These are phyloP conservation scores for Drosophila mulleri DNA, from an alignment of 2,888 invertebrate genomes.

Conservation along the genomic window DNA sequence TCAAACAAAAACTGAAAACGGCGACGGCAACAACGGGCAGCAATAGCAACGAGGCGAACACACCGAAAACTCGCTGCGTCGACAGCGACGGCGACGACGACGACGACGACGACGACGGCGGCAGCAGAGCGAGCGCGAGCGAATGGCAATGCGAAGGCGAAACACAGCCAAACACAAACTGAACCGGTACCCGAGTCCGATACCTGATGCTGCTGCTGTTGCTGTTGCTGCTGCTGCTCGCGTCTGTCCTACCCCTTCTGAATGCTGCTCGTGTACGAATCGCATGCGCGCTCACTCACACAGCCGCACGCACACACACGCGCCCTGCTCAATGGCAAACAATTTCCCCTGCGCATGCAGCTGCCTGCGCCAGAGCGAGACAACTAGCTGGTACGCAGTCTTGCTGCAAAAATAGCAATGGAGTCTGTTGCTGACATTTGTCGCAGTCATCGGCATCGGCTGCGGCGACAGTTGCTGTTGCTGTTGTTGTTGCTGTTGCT, in stretches of 20 bases:
- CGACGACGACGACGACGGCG: slow-evolving; percentile 16
- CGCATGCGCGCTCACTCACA: slow-evolving; percentile 71
- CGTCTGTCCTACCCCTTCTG: slow-evolving; percentile 49
- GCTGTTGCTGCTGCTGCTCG: slow-evolving; percentile 17
- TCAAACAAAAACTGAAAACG: slow-evolving; percentile 76
- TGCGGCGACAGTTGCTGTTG: slow-evolving; percentile 50
- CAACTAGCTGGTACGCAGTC: slow-evolving; percentile 42
- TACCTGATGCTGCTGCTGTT: slow-evolving; percentile 54
- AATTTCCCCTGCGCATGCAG: slow-evolving; percentile 48
- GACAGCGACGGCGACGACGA: slow-evolving; percentile 21
- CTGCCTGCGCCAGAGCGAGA: slow-evolving; percentile 52
- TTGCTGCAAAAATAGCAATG: slow-evolving; percentile 76
- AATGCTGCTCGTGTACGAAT: slow-evolving; percentile 49
- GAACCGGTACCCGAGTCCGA: slow-evolving; percentile 46
- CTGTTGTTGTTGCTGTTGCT: slow-evolving; percentile 18
- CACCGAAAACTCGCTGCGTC: slow-evolving; percentile 43
- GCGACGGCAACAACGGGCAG: slow-evolving; percentile 52
- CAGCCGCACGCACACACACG: slow-evolving; percentile 30
- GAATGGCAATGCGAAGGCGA: slow-evolving; percentile 65
- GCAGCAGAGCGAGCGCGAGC: slow-evolving; percentile 49
- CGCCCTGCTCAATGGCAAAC: slow-evolving; percentile 56
- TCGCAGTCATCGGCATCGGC: slow-evolving; percentile 51
- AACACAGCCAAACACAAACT: slow-evolving; percentile 57
- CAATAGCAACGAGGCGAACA: slow-evolving; percentile 46
- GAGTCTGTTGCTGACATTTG: slow-evolving; percentile 83